Base-by-base conservation (phyloP, 2,888 invertebrate genomes). In the Cheilosia urbana region DNA sequence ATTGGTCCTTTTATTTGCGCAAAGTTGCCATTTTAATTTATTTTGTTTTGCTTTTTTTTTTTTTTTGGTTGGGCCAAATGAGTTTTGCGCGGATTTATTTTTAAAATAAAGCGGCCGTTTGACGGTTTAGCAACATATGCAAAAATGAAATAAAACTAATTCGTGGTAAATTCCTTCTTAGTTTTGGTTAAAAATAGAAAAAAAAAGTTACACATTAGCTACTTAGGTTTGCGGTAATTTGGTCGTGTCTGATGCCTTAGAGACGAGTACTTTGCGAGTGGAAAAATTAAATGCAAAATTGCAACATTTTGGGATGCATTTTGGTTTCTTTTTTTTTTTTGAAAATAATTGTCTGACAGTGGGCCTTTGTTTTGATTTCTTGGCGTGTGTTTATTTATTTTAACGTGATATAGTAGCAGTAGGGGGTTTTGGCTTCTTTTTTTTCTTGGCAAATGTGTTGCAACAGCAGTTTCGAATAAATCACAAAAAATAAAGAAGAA, bases 161-260 rank as follows among this genome's bases (percentile, higher is more conserved):
- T 66, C 66, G 51, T 45, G 68, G 62, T 68, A 68, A 83, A 83
- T 78, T 78, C 37, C 13, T 37, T 37, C 78, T 78, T 78, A 73
- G 68, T 84, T 84, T 84, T 79, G 80, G 75, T 80, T 84, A 80
- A 75, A 80, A 84, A 84, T 76, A 76, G 69, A 62, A 15, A 53
- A 27, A 73, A 49, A 37, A 24, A 51, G 11, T 21, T 58, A 24
- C 58, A 37, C 34, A 69, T 49, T 49, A 58, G 58, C 21, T 58
- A 58, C 9, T 68, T 55, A 24, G 27, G 6, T 71, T 42, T 79
- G 42, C 40, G 47, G 27, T 53, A 53, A 24, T 79, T 65, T 58
- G 1, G 15, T 30, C 21, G 34, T 57, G 66, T 69, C 34, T 53
- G 60, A 51, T 27, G 51, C 47, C 34, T 49, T 49, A 17, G 24